Base-by-base conservation (phyloP, 92 coral and sea anemone species). In the Zoanthus gigantus region DNA sequence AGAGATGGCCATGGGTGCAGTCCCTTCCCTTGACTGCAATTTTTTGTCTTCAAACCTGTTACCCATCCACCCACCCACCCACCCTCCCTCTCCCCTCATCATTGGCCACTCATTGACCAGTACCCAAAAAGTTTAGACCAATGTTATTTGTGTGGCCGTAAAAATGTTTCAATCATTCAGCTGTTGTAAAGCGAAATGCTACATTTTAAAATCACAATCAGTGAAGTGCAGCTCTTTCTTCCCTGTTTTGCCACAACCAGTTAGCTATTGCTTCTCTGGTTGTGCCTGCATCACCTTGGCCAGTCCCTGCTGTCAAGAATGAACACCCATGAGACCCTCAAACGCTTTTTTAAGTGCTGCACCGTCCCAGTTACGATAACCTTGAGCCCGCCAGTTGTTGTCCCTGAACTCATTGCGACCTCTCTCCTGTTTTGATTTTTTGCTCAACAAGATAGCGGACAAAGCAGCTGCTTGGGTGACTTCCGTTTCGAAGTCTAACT, bases 381-480 rank as follows among this genome's bases (percentile, higher is more conserved):
- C 92, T 53, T 85, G 48, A 16, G 86, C 0, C 89, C 92, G 85
- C 87, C 83, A 87, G 72, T 48, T 71, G 71, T 46, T 68, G 85
- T 71, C 48, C 44, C 90, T 48, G 68, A 29, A 31, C 77, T 77
- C 92, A 73, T 89, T 83, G 37, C 15, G 86, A 42, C 77, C 58
- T 53, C 89, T 83, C 68, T 89, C 89, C 72, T 53, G 63, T 42
- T 89, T 84, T 32, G 63, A 80, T 29, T 83, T 83, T 32, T 84
- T 78, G 56, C 34, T 77, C 7, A 85, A 47, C 52, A 85, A 77
- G 84, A 90, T 60, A 13, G 90, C 82, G 32, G 93, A 80, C 86
- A 86, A 79, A 71, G 90, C 93, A 79, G 88, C 88, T 50, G 84
- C 84, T 57, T 90, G 90, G 14, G 87, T 73, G 32, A 60, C 87